Percentiles rank a stretch among this genome's conserved stretches.
phyloP scores from a whole-genome alignment of 1,140 invertebrate species.

The Apis florea region DNA sequence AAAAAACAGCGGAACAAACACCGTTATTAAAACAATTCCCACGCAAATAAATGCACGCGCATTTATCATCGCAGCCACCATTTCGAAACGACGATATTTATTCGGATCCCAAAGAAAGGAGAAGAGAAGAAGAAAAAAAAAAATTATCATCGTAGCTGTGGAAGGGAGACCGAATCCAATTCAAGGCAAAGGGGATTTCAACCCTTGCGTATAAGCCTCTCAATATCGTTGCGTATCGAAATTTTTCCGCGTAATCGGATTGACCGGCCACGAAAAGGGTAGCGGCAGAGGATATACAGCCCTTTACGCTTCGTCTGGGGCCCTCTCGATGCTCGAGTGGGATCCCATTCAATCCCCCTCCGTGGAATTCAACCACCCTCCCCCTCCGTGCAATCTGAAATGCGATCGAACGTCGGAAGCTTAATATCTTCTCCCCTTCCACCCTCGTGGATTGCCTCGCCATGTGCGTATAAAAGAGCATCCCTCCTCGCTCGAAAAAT shows the following conservation, averaged over 20 bases:
- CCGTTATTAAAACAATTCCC: no score
- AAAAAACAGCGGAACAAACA: no score
- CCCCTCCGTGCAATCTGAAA: constrained; percentile 65
- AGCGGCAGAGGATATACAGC: constrained; percentile 17
- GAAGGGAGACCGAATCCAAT: neutral
- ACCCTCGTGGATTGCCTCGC: constrained; percentile 17
- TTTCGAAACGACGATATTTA: neutral
- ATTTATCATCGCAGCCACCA: neutral
- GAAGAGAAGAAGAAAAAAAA: neutral
- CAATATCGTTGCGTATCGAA: constrained; percentile 61
- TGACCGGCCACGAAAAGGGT: constrained; percentile 63
- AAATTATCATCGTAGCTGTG: neutral
- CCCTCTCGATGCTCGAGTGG: constrained; percentile 52
- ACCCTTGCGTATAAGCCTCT: constrained; percentile 10
- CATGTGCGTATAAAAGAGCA: constrained; percentile 22
- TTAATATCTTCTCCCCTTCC: constrained; percentile 60
- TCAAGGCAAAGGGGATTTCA: constrained; percentile 15
- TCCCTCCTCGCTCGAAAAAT: constrained; percentile 45
- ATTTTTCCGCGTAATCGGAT: constrained; percentile 72
- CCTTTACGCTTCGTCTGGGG: neutral
- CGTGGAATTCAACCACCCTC: constrained; percentile 59
- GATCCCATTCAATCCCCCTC: constrained; percentile 69
- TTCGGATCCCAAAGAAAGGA: neutral
- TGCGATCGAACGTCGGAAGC: constrained; percentile 69
- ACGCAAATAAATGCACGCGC: neutral